Evolutionary conservation across 2,888 invertebrate species (phyloP).

Genomic region (Tetragonula carbonaria): DNA sequence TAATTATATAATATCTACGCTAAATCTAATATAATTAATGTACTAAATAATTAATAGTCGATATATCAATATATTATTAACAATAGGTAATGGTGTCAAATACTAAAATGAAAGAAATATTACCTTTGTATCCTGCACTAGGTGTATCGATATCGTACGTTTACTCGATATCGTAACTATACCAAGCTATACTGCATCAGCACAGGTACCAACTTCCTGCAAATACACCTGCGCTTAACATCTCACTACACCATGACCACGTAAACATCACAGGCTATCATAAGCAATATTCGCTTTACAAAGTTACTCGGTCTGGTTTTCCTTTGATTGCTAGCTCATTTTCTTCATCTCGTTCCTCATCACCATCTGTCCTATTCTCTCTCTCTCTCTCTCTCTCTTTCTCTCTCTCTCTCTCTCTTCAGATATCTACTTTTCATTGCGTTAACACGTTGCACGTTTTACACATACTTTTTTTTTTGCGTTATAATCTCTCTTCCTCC

Average conservation of each 20-base stretch:
- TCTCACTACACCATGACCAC: constrained; percentile 46
- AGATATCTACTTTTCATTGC: background rate
- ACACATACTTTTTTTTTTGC: too few species aligned
- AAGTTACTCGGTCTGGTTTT: constrained; percentile 46
- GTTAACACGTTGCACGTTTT: background rate
- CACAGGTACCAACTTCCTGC: constrained; percentile 8
- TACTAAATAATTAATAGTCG: too few species aligned
- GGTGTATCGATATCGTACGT: too few species aligned
- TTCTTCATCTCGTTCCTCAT: background rate
- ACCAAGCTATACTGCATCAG: background rate
- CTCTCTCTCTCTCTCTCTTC: too few species aligned
- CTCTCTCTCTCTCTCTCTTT: too few species aligned
- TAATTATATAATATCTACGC: too few species aligned
- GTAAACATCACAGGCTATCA: constrained; percentile 36
- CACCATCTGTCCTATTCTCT: background rate
- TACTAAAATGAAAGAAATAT: too few species aligned
- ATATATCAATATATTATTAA: too few species aligned
- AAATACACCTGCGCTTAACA: constrained; percentile 30
- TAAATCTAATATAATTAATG: too few species aligned
- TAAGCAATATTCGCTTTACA: constrained; percentile 46
- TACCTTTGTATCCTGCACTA: too few species aligned
- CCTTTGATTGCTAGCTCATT: background rate
- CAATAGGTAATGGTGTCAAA: too few species aligned
- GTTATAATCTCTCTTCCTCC: background rate
- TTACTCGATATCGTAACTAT: constrained; percentile 4